These are phyloP conservation scores for Rhinopithecus roxellana DNA, from an alignment of 2,113 vertebrate species.

Conservation along the genomic window DNA sequence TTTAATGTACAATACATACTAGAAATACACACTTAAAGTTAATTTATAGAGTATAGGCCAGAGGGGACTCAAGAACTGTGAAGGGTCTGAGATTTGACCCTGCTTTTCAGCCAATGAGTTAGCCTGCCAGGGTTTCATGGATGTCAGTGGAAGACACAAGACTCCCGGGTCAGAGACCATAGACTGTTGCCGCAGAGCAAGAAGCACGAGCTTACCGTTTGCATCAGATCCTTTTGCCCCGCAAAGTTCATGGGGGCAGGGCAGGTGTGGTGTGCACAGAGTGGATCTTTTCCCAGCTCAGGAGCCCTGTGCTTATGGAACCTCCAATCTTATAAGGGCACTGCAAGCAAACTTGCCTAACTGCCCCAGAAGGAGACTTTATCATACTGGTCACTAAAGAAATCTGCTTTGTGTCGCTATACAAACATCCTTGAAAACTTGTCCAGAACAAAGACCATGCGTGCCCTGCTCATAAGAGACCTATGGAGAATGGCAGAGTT, in stretches of 20 bases:
- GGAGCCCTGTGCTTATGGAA: background rate
- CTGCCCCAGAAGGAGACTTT: background rate
- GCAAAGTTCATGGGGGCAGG: background rate
- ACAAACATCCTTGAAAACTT: background rate
- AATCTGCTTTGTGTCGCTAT: background rate
- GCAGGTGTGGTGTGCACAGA: background rate
- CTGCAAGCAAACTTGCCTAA: background rate
- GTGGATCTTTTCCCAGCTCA: background rate
- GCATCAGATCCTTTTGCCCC: fast-evolving
- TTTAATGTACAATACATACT: background rate
- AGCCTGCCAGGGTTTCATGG: background rate
- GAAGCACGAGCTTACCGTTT: background rate
- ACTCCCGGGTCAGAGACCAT: background rate
- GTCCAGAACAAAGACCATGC: background rate
- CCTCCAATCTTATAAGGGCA: background rate
- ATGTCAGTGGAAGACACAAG: background rate
- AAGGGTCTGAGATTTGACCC: background rate
- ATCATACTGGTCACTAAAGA: background rate
- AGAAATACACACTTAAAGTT: background rate
- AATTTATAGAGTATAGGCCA: background rate
- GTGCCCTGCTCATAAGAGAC: background rate
- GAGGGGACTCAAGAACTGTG: background rate
- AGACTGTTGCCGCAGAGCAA: background rate
- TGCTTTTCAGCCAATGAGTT: background rate
- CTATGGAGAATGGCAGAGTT: background rate